Base-by-base conservation (phyloP, 2,113 vertebrate genomes). In the Nerophis ophidion region DNA sequence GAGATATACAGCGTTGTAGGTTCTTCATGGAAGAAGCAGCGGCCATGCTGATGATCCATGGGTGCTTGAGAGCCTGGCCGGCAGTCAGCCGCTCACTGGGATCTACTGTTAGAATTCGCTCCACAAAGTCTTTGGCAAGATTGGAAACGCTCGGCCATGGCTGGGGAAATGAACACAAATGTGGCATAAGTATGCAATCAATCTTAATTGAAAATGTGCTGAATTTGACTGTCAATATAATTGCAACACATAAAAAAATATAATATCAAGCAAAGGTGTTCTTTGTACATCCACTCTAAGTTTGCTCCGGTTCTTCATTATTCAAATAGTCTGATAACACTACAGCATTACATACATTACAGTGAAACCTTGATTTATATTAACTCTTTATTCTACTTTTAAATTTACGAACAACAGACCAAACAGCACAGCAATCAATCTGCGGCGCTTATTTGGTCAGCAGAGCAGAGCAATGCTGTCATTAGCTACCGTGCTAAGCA, bases 11-110 rank as follows among this genome's bases (percentile, higher is more conserved):
- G 45, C 96, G 92, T 81, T 99, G 97, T 6, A 99, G 89, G 84
- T 99, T 98, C 90, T 98, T 99, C 95, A 98, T 96, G 79, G 96
- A 96, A 14, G 96, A 99, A 5, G 95, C 92, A 26, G 96, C 96
- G 4, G 97, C 97, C 97, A 98, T 98, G 91, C 93, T 99, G 75
- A 98, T 91, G 14, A 99, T 86, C 97, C 97, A 99, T 0, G 97
- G 97, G 79, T 98, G 97, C 81, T 96, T 97, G 63, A 99, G 83
- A 57, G 97, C 94, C 85, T 98, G 97, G 1, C 95, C 88, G 0
- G 96, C 96, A 0, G 93, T 92, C 86, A 99, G 91, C 49, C 97
- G 90, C 81, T 95, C 91, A 0, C 88, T 83, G 38, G 94, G 93
- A 74, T 99, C 97, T 89, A 97, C 96, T 0, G 93, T 97, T 45